Conservation (phyloP, 1,140 invertebrate genomes). For the Aporrectodea caliginosa region DNA sequence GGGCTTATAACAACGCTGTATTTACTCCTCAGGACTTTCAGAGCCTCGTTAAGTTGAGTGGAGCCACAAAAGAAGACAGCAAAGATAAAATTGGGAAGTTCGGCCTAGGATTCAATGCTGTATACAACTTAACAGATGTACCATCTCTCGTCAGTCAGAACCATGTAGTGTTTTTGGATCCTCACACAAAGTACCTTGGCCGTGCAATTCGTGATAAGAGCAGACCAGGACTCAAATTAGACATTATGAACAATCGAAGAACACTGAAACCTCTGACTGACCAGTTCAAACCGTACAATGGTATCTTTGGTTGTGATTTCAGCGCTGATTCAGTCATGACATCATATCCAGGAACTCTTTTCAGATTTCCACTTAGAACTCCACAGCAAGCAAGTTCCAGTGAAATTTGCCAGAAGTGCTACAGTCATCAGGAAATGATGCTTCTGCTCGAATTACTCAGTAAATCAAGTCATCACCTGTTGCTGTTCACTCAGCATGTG, state of each 20-base stretch:
- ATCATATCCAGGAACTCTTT: slow-evolving; percentile 42
- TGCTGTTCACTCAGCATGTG: slow-evolving; percentile 49
- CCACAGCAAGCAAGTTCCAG: slow-evolving; percentile 39
- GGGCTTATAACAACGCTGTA: slow-evolving; percentile 45
- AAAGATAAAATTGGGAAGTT: slow-evolving; percentile 45
- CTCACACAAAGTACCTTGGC: slow-evolving; percentile 42
- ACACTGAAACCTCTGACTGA: slow-evolving; percentile 34
- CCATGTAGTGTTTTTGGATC: slow-evolving; percentile 49
- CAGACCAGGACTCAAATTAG: slow-evolving; percentile 42
- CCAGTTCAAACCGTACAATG: slow-evolving; percentile 43
- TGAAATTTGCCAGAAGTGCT: slow-evolving; percentile 40
- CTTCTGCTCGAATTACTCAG: slow-evolving; percentile 40
- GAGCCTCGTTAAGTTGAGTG: slow-evolving; percentile 43
- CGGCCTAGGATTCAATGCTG: slow-evolving; percentile 48
- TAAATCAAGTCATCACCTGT: slow-evolving; percentile 38
- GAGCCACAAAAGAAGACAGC: slow-evolving; percentile 42
- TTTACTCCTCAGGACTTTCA: slow-evolving; percentile 45
- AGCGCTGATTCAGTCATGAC: not conserved
- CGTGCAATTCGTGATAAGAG: slow-evolving; percentile 27
- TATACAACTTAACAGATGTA: slow-evolving; percentile 51
- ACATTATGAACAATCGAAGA: slow-evolving; percentile 35
- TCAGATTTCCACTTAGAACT: slow-evolving; percentile 43
- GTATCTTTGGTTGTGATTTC: slow-evolving; percentile 41
- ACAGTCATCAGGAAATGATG: slow-evolving; percentile 40
- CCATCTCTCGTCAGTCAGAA: slow-evolving; percentile 45